Percentiles rank a stretch among this genome's conserved stretches.
Evolutionary conservation across 2,797 vertebrate genomes (phyloP).

Genomic region (Clarias laeviceps): DNA sequence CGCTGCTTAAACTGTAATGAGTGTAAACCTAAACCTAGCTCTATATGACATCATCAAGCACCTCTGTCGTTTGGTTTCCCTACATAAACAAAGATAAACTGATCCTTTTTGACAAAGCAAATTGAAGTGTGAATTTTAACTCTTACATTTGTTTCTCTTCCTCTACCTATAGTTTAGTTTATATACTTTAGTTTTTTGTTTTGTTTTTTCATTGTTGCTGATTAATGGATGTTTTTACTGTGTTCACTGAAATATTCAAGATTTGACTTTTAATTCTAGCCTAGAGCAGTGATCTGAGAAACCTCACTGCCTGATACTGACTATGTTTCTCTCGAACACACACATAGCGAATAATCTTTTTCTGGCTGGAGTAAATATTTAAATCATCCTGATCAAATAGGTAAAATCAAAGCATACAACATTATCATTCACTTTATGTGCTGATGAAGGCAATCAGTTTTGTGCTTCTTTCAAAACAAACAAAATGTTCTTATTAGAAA

Average conservation of each 20-base stretch:
- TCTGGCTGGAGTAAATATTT: neutral
- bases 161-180: neutral
- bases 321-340: neutral
- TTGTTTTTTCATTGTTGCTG: too few relatives aligned
- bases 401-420: neutral
- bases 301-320: neutral
- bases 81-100: neutral
- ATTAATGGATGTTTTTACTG: neutral
- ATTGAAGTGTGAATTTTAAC: neutral
- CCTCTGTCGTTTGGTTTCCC: neutral
- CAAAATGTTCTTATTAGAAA: too few relatives aligned
- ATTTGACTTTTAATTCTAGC: neutral
- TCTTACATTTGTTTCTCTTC: neutral
- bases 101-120: neutral
- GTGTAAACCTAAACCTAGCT: too few relatives aligned
- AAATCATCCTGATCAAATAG: neutral
- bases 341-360: neutral
- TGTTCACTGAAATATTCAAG: neutral
- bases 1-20: too few relatives aligned
- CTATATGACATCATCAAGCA: neutral
- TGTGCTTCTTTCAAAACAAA: neutral
- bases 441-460: neutral
- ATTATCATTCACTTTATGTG: neutral
- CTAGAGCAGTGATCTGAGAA: neutral
- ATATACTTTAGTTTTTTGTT: too few relatives aligned